Conservation (phyloP, 2,113 vertebrate genomes). For the Chascanopsetta lugubris region DNA sequence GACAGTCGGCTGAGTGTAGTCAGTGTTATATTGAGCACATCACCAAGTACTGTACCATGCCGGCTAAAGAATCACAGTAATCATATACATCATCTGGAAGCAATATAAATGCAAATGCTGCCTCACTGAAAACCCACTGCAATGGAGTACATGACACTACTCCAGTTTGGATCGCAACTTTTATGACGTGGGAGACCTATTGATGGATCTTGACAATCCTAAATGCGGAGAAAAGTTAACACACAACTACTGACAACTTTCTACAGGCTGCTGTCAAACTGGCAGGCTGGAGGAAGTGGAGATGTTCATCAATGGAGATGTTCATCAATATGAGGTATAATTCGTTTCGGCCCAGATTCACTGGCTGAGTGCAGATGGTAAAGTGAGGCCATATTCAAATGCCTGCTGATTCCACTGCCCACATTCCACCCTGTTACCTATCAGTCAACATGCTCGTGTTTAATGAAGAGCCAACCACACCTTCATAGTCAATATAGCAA, state of each 20-base stretch:
- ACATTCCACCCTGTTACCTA: neutral
- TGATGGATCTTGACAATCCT: neutral
- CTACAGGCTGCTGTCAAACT: neutral
- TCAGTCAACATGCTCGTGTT: neutral
- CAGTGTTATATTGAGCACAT: neutral
- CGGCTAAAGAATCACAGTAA: neutral
- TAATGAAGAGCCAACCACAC: neutral
- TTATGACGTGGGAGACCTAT: neutral
- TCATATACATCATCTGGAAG: neutral
- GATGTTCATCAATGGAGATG: neutral
- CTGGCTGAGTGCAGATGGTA: neutral
- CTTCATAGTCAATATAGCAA: neutral
- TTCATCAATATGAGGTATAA: neutral
- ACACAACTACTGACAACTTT: neutral
- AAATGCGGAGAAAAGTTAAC: neutral
- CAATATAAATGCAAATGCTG: constrained; percentile 7
- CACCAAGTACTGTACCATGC: too few species aligned
- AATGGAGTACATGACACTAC: neutral
- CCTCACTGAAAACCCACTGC: neutral
- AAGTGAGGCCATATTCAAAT: neutral
- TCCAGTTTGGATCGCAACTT: too few species aligned
- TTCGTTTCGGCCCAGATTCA: neutral
- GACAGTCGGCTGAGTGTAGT: neutral
- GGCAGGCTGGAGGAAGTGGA: neutral
- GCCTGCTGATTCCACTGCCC: neutral